Evolutionary conservation across 1,140 invertebrate genomes (phyloP).

Genomic region (Ostrea denselamellosa): DNA sequence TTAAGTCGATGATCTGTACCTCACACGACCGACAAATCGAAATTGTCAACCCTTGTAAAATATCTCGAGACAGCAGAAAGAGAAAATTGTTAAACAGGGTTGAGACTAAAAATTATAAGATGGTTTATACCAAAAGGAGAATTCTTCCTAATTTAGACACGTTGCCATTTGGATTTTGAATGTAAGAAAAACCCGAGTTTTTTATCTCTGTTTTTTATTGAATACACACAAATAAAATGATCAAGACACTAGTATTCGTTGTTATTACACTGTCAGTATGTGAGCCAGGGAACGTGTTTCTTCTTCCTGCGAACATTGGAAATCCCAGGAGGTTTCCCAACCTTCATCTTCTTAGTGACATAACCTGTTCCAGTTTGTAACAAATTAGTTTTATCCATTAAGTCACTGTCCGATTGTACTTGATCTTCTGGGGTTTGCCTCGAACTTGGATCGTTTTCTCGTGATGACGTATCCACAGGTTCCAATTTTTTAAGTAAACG

Average conservation of each 20-base stretch:
- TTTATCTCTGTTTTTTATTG: slow-evolving; percentile 13
- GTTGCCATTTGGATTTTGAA: slow-evolving; percentile 49
- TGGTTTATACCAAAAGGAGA: slow-evolving; percentile 50
- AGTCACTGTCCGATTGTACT: no score
- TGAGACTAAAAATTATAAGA: slow-evolving; percentile 51
- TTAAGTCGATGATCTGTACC: slow-evolving; percentile 46
- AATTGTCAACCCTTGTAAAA: slow-evolving; percentile 48
- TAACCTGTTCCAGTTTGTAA: slow-evolving; percentile 2
- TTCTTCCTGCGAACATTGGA: background rate
- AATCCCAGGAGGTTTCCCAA: no score
- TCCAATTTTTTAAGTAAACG: no score
- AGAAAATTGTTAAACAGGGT: slow-evolving; percentile 40
- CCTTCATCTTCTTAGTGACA: background rate
- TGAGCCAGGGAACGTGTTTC: slow-evolving; percentile 17
- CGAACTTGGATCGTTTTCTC: no score
- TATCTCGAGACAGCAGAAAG: slow-evolving; percentile 41
- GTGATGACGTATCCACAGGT: no score
- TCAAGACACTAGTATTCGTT: background rate
- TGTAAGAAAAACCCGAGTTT: background rate
- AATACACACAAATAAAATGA: background rate
- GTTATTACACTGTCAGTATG: slow-evolving; percentile 27
- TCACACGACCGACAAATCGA: slow-evolving; percentile 17
- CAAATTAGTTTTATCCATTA: no score
- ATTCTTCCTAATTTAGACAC: slow-evolving; percentile 42
- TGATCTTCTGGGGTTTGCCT: no score